Evolutionary conservation across 2,797 vertebrate species (phyloP).

Genomic region (Acanthornis magna): DNA sequence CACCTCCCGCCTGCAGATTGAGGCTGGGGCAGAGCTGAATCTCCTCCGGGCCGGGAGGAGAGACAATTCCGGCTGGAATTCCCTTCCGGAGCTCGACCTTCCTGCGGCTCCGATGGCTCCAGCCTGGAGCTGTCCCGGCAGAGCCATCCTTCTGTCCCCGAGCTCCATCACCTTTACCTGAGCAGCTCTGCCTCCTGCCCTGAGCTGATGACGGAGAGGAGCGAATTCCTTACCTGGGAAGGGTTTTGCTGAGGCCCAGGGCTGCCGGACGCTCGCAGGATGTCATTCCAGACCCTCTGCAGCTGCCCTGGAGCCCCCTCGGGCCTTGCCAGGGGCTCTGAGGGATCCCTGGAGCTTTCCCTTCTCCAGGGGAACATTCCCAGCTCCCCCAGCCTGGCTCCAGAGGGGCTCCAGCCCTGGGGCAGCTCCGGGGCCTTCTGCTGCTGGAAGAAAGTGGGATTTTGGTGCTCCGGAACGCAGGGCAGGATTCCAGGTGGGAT

Average conservation of each 20-base stretch:
- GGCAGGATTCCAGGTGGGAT: too few species aligned
- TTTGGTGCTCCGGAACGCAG: too few species aligned
- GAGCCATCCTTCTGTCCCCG: background rate
- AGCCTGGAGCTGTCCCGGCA: background rate
- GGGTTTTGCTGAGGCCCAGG: background rate
- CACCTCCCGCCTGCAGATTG: background rate
- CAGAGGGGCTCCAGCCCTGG: background rate
- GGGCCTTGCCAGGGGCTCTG: too few species aligned
- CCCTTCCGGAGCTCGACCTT: background rate
- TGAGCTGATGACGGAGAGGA: background rate
- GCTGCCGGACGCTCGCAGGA: background rate
- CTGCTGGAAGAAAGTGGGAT: background rate
- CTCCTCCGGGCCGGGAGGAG: background rate
- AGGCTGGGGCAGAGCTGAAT: background rate
- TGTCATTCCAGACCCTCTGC: background rate
- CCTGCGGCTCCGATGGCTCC: background rate
- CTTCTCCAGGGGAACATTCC: background rate
- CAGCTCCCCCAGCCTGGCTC: background rate
- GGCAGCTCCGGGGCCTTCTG: background rate
- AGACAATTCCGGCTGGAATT: background rate
- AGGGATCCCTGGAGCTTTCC: background rate
- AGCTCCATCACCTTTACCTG: background rate
- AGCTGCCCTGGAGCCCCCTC: background rate
- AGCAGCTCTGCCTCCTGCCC: background rate
- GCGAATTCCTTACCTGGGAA: background rate